These are phyloP conservation scores for Thermophis baileyi DNA, from an alignment of 2,113 vertebrate species.

Conservation along the genomic window DNA sequence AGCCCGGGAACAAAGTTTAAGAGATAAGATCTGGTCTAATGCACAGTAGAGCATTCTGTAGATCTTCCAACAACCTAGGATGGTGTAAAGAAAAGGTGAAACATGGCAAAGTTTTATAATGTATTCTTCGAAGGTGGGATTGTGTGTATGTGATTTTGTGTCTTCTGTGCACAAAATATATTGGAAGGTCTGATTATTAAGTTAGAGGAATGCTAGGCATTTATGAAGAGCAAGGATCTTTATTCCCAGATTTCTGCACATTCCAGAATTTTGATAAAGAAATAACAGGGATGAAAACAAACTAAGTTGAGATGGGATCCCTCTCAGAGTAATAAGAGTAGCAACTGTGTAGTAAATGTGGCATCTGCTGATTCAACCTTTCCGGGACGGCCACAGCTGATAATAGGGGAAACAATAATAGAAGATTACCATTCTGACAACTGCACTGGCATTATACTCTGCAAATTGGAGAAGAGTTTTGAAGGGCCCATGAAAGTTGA, in stretches of 20 bases:
- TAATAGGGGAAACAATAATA: background rate
- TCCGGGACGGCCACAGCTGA: background rate
- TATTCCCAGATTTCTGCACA: background rate
- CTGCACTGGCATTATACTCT: slow-evolving; percentile 9
- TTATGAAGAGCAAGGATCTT: background rate
- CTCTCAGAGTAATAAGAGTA: background rate
- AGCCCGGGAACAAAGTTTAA: background rate
- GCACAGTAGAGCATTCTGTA: background rate
- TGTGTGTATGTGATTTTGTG: background rate
- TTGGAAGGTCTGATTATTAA: background rate
- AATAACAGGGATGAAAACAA: too few species aligned
- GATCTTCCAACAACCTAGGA: background rate
- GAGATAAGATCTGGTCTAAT: background rate
- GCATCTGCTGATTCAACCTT: background rate
- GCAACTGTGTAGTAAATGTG: background rate
- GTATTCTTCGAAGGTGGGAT: background rate
- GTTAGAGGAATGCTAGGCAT: background rate
- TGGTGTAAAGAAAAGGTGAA: background rate
- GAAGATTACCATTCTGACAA: background rate
- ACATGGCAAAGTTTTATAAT: background rate
- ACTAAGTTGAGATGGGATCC: background rate
- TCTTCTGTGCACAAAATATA: background rate
- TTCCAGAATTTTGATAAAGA: background rate
- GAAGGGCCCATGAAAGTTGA: slow-evolving; percentile 19
- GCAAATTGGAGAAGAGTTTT: slow-evolving; percentile 29